phyloP scores from a whole-genome alignment of 2,888 invertebrate genomes.

The Netelia melanura region DNA sequence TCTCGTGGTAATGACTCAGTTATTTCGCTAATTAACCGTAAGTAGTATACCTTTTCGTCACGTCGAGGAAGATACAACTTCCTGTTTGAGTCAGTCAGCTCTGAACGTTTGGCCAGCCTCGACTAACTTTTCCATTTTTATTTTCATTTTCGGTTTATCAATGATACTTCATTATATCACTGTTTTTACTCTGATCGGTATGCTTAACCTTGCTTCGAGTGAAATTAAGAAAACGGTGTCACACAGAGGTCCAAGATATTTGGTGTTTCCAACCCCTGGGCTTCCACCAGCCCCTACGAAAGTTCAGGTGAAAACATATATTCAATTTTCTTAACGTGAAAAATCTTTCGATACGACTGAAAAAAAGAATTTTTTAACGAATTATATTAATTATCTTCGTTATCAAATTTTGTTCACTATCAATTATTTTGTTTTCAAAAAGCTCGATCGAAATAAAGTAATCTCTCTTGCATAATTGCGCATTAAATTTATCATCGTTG shows the following conservation, averaged over 20 bases:
- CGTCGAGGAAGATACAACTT: background rate
- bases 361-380: no score
- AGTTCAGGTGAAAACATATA: slow-evolving; percentile 78
- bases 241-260: slow-evolving; percentile 72
- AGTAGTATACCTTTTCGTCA: background rate
- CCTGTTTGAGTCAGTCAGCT: slow-evolving; percentile 7
- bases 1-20: background rate
- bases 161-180: background rate
- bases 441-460: background rate
- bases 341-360: no score
- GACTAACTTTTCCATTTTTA: background rate
- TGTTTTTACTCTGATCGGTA: background rate
- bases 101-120: slow-evolving; percentile 22
- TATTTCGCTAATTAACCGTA: slow-evolving; percentile 23
- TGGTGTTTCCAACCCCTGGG: slow-evolving; percentile 79
- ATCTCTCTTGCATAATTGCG: background rate
- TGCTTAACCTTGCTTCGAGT: background rate
- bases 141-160: background rate
- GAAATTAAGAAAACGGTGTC: background rate
- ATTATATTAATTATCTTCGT: background rate
- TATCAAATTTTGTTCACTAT: background rate
- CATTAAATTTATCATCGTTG: no score
- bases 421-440: background rate
- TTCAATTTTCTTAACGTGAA: no score
- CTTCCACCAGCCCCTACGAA: slow-evolving; percentile 72